Evolutionary conservation across 2,113 vertebrate species (phyloP).

Genomic region (Smithornis capensis): DNA sequence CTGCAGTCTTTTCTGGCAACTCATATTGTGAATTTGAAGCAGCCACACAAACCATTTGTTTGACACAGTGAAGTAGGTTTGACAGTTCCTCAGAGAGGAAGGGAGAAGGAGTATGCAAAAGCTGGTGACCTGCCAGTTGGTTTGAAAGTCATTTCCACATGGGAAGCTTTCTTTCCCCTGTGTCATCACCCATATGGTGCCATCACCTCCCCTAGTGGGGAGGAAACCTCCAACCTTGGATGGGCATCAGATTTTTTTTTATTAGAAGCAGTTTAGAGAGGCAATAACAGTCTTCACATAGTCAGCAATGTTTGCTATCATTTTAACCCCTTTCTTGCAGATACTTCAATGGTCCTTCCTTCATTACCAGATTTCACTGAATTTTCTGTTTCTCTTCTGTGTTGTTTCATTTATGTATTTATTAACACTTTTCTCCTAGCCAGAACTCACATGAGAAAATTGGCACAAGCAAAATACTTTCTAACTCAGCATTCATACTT

Average conservation of each 20-base stretch:
- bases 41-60: not conserved
- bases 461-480: not conserved
- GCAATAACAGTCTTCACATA: not conserved
- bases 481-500: not conserved
- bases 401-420: not conserved
- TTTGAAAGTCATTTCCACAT: not conserved
- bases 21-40: not conserved
- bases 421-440: not conserved
- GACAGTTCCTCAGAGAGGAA: not conserved
- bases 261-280: not conserved
- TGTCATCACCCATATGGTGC: not conserved
- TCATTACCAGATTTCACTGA: not conserved
- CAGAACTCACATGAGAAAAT: not conserved
- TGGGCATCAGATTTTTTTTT: not conserved
- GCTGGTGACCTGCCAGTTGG: not conserved
- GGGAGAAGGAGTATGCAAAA: not conserved
- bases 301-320: not conserved
- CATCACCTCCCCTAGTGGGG: accelerated
- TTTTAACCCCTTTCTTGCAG: not conserved
- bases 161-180: not conserved
- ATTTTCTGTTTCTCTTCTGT: not conserved
- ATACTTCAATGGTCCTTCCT: not conserved
- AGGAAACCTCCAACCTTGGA: not conserved
- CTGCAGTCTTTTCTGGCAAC: not conserved
- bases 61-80: not conserved